Percentiles rank a stretch among this genome's conserved stretches.
These are phyloP conservation scores for Allolobophora icterica DNA, from an alignment of 2,888 invertebrate genomes.

Conservation along the genomic window DNA sequence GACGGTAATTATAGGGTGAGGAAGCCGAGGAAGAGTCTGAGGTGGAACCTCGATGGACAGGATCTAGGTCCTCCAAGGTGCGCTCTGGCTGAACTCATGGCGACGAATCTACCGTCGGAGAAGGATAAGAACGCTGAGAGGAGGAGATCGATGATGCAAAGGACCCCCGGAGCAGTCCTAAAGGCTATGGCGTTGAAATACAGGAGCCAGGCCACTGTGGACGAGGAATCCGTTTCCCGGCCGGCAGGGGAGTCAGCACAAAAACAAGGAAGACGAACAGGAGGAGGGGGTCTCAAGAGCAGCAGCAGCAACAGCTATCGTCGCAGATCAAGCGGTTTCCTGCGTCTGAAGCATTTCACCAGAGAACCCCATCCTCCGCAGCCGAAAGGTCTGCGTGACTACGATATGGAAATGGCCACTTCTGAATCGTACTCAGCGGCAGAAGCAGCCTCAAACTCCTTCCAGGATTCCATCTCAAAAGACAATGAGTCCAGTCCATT, in stretches of 20 bases:
- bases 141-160: background rate
- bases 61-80: background rate
- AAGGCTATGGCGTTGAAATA: constrained; percentile 8
- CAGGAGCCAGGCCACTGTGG: background rate
- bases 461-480: background rate
- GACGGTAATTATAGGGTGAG: background rate
- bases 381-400: background rate
- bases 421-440: background rate
- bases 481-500: background rate
- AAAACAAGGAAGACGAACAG: background rate
- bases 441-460: background rate
- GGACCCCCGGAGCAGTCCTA: background rate
- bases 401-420: background rate
- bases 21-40: constrained; percentile 55
- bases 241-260: no score
- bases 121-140: background rate
- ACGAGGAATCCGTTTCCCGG: background rate
- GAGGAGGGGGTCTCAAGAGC: background rate
- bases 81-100: background rate
- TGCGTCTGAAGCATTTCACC: background rate
- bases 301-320: background rate
- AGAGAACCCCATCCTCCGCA: background rate
- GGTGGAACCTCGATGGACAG: background rate
- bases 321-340: background rate
- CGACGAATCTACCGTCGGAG: background rate